Evolutionary conservation across 1,140 invertebrate species (phyloP).

Genomic region (Propsilocerus akamusi): DNA sequence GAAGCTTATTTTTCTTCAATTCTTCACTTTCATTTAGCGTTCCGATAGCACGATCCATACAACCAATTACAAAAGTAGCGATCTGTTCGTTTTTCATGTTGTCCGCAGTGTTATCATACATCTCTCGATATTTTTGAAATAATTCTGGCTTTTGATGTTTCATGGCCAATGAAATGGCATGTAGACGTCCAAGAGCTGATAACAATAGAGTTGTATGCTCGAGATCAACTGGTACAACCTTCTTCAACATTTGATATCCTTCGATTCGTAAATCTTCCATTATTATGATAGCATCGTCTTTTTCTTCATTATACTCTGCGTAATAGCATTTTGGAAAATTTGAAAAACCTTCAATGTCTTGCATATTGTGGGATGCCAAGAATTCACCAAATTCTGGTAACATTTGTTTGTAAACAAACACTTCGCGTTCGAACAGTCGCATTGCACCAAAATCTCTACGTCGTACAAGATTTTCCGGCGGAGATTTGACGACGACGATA

Average conservation of each 20-base stretch:
- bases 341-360: not conserved
- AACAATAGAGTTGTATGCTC: not conserved
- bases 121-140: not conserved
- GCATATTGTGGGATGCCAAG: not conserved
- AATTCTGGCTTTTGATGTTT: slow-evolving; percentile 4
- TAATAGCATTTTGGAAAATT: slow-evolving; percentile 5
- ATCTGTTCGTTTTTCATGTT: not conserved
- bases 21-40: not conserved
- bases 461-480: not conserved
- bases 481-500: not conserved
- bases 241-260: not conserved
- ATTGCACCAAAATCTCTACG: not conserved
- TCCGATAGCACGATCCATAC: not conserved
- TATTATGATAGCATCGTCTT: not conserved
- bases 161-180: slow-evolving; percentile 5
- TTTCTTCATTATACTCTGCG: not conserved
- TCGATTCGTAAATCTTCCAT: slow-evolving; percentile 6
- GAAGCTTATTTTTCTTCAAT: not conserved
- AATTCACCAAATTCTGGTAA: not conserved
- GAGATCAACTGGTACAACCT: not conserved
- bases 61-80: not conserved
- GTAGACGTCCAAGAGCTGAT: not conserved
- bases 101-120: not conserved
- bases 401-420: not conserved
- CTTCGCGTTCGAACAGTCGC: not conserved